Evolutionary conservation across 2,797 vertebrate species (phyloP).

Genomic region (Apogon hyalosoma): DNA sequence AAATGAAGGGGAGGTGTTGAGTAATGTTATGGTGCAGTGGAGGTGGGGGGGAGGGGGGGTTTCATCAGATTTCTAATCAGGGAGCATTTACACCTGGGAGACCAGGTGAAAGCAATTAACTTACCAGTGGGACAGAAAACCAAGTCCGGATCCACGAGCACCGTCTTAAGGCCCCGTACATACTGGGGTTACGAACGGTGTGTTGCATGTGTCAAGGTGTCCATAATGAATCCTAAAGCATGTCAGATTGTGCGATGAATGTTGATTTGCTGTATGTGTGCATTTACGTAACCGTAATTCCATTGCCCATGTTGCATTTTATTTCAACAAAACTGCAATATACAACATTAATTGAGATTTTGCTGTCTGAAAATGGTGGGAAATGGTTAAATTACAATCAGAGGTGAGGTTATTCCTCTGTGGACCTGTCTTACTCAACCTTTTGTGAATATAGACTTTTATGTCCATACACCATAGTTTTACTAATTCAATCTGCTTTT

Average conservation of each 20-base stretch:
- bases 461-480: too few species aligned
- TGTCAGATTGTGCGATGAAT: background rate
- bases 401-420: too few species aligned
- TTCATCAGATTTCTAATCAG: conserved; percentile 44
- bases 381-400: too few species aligned
- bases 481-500: too few species aligned
- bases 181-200: background rate
- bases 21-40: conserved; percentile 4
- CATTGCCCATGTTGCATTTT: too few species aligned
- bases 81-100: conserved; percentile 46
- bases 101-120: conserved; percentile 60
- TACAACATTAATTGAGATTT: too few species aligned
- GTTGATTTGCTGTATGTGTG: too few species aligned
- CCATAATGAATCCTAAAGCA: background rate
- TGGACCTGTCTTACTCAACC: too few species aligned
- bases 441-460: too few species aligned
- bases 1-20: conserved; percentile 33
- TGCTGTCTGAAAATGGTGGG: too few species aligned
- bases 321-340: too few species aligned
- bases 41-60: conserved; percentile 1
- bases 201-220: background rate
- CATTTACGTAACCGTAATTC: too few species aligned
- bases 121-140: background rate
- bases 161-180: background rate
- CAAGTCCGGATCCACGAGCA: background rate